A percentile compares a stretch with the other conserved stretches of the same genome.
These are phyloP conservation scores for Tauraco erythrolophus DNA, from an alignment of 2,113 vertebrate species.

Conservation along the genomic window DNA sequence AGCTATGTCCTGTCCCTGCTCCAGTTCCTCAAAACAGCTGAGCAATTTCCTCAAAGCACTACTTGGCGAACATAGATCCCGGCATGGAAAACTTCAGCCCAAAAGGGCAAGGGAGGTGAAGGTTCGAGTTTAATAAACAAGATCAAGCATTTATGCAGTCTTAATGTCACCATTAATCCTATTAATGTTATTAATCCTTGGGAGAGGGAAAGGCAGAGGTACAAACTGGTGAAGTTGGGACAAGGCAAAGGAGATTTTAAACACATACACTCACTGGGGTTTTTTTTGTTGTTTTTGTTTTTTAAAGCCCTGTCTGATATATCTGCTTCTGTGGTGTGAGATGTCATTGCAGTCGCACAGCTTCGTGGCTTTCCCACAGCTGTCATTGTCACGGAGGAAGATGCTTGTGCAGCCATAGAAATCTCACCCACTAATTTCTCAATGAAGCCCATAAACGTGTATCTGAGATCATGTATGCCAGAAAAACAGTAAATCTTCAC, in stretches of 20 bases:
- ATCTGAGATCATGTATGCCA: not conserved
- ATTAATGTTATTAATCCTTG: not conserved
- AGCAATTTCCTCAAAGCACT: conserved; percentile 8
- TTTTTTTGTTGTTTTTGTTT: too few species aligned
- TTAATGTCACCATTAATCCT: conserved; percentile 6
- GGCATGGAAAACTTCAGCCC: not conserved
- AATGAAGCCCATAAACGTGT: not conserved
- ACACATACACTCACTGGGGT: too few species aligned
- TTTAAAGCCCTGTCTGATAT: not conserved
- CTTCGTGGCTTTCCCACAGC: not conserved
- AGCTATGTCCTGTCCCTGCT: conserved; percentile 17
- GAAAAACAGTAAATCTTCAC: not conserved
- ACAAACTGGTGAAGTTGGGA: not conserved
- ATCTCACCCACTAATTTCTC: not conserved
- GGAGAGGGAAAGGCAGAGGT: not conserved
- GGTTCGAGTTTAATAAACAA: not conserved
- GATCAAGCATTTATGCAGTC: not conserved
- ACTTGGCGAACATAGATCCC: not conserved
- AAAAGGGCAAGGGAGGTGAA: conserved; percentile 24
- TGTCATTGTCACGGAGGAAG: fast-evolving
- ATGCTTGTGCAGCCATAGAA: fast-evolving
- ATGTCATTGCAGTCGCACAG: not conserved
- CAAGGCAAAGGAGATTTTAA: not conserved
- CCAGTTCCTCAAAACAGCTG: conserved; percentile 25
- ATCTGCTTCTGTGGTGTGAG: not conserved